phyloP scores from a whole-genome alignment of 2,113 vertebrate species.

The Oreamnos americanus region DNA sequence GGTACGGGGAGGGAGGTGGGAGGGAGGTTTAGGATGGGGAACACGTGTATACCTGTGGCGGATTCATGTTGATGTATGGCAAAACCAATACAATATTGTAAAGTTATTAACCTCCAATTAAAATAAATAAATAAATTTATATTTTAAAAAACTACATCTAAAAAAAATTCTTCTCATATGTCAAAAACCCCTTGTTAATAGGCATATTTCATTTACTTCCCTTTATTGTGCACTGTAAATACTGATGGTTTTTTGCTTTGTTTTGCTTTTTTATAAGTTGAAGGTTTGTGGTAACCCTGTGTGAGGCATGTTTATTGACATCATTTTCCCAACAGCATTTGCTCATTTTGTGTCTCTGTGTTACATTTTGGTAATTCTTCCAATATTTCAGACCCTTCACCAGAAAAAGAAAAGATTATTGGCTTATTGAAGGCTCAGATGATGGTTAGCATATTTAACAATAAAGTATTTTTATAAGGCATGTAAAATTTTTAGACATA shows the following conservation, averaged over 20 bases:
- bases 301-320: not conserved
- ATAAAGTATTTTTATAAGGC: not conserved
- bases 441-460: not conserved
- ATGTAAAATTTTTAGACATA: not conserved
- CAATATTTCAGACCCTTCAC: not conserved
- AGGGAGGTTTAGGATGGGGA: no score
- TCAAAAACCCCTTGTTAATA: not conserved
- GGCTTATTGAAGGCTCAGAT: not conserved
- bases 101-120: no score
- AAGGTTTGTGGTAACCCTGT: not conserved
- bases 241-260: not conserved
- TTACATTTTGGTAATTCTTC: not conserved
- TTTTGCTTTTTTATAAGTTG: not conserved
- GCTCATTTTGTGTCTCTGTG: not conserved
- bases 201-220: not conserved
- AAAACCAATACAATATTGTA: no score
- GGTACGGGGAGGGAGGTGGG: no score
- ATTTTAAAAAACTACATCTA: not conserved
- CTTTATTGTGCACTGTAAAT: not conserved
- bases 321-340: not conserved
- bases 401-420: not conserved
- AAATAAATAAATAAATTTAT: no score
- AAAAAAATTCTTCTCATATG: not conserved
- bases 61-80: no score
- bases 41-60: no score